Percentiles rank a stretch among this genome's conserved stretches.
Evolutionary conservation across 2,888 invertebrate genomes (phyloP).

Genomic region (Drosophila neutralis): DNA sequence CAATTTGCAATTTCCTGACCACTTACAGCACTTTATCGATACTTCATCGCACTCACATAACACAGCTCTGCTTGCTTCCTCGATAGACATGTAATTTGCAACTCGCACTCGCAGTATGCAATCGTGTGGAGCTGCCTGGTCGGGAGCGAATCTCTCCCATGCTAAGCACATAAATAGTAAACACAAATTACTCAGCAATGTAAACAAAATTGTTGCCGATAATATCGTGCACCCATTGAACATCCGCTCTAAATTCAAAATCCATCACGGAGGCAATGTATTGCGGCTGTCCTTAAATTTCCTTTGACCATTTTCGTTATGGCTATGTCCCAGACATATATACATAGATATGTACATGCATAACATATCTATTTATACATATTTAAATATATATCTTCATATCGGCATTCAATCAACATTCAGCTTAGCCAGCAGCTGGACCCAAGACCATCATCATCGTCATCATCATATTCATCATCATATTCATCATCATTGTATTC

Average conservation of each 20-base stretch:
- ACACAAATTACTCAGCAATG: constrained; percentile 78
- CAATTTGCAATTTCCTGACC: constrained; percentile 76
- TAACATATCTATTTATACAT: background rate
- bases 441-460: constrained; percentile 19
- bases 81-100: constrained; percentile 64
- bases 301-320: constrained; percentile 58
- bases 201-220: constrained; percentile 75
- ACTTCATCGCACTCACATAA: constrained; percentile 61
- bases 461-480: constrained; percentile 27
- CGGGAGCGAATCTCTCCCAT: constrained; percentile 19
- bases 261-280: constrained; percentile 72
- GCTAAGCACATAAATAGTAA: constrained; percentile 65
- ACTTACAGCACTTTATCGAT: constrained; percentile 55
- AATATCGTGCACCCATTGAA: constrained; percentile 55
- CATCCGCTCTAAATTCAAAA: constrained; percentile 42
- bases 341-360: background rate
- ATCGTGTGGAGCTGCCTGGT: background rate
- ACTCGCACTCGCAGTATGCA: constrained; percentile 17
- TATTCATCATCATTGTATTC: constrained; percentile 38
- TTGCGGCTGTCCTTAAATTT: constrained; percentile 75
- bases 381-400: background rate
- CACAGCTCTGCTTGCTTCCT: background rate
- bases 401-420: constrained; percentile 40
- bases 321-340: constrained; percentile 36
- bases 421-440: constrained; percentile 23